Conservation (phyloP, 2,888 invertebrate species). For the Mesorhabditis spiculigera region DNA sequence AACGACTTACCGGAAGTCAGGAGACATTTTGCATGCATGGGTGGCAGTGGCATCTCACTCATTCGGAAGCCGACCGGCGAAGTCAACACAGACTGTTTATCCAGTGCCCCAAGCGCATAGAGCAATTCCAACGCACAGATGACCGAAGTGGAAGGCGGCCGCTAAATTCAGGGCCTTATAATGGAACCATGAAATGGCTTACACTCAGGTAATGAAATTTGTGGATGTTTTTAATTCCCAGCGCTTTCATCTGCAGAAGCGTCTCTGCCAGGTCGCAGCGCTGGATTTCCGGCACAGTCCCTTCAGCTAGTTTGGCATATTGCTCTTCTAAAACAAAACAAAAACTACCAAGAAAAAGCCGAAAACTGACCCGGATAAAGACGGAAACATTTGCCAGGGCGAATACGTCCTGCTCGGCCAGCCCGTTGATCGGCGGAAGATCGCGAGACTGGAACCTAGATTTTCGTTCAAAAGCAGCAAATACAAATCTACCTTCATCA, state of each 20-base stretch:
- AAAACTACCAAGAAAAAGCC: background rate
- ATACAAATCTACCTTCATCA: slow-evolving; percentile 51
- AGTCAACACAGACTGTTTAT: slow-evolving; percentile 73
- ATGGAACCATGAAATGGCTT: slow-evolving; percentile 10
- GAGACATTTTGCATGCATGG: slow-evolving; percentile 81
- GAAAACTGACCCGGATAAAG: slow-evolving; percentile 58
- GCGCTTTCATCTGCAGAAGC: slow-evolving; percentile 82
- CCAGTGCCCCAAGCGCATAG: slow-evolving; percentile 78
- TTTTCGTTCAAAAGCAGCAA: background rate
- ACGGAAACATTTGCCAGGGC: slow-evolving; percentile 77
- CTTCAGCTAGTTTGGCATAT: slow-evolving; percentile 70
- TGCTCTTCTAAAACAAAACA: slow-evolving; percentile 67
- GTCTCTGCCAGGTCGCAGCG: slow-evolving; percentile 80
- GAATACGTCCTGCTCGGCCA: slow-evolving; percentile 82
- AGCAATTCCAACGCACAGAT: slow-evolving; percentile 80
- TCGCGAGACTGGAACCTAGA: slow-evolving; percentile 72
- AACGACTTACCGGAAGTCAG: slow-evolving; percentile 63
- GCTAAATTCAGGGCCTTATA: slow-evolving; percentile 58
- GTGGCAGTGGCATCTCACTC: slow-evolving; percentile 86
- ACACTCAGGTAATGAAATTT: slow-evolving; percentile 78
- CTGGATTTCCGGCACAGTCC: slow-evolving; percentile 87
- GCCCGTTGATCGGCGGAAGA: slow-evolving; percentile 87
- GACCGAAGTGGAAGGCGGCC: slow-evolving; percentile 84
- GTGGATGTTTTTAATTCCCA: slow-evolving; percentile 87
- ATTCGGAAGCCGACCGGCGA: slow-evolving; percentile 75